Evolutionary conservation across 2,888 invertebrate species (phyloP), one percentile per base, ranked within the genome.

Genomic region (Calliopum simillimum): DNA sequence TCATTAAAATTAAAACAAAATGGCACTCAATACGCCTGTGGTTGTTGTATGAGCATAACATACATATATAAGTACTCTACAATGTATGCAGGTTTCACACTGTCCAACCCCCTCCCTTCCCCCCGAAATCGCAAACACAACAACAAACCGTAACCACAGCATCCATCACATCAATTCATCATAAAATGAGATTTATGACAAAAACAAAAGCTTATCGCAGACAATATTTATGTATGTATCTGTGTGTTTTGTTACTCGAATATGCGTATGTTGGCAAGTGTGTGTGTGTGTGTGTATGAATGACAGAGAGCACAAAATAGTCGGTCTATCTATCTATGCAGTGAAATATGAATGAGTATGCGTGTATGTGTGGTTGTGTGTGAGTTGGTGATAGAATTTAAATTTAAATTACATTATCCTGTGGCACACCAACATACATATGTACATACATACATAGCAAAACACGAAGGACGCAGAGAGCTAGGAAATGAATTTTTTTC

Each of bases 161-260:
- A 66, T 49, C 75, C 74, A 74, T 76, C 76, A 78, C 80, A 80
- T 83, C 84, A 84, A 83, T 82, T 84, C 84, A 83, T 84, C 83
- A 82, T 82, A 84, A 82, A 82, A 84, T 79, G 82, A 83, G 83
- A 84, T 84, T 83, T 82, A 82, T 82, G 84, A 80, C 84, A 82
- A 84, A 82, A 83, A 83, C 83, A 84, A 84, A 82, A 78, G 82
- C 82, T 84, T 82, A 84, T 84, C 82, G 78, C 81, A 81, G 81
- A 81, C 82, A 80, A 77, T 79, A 78, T 79, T 79, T 81, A 79
- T 82, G 82, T 80, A 79, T 75, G 71, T 69, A 69, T 70, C 64
- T 72, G 19, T 67, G 58, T 56, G 14, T 44, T 11, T 19, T 58
- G 56, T n/a, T 16, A n/a, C 16, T n/a, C 21, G 16, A 19, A 25